These are phyloP conservation scores for Aptenodytes patagonicus DNA, from an alignment of 2,113 vertebrate species.

Conservation along the genomic window DNA sequence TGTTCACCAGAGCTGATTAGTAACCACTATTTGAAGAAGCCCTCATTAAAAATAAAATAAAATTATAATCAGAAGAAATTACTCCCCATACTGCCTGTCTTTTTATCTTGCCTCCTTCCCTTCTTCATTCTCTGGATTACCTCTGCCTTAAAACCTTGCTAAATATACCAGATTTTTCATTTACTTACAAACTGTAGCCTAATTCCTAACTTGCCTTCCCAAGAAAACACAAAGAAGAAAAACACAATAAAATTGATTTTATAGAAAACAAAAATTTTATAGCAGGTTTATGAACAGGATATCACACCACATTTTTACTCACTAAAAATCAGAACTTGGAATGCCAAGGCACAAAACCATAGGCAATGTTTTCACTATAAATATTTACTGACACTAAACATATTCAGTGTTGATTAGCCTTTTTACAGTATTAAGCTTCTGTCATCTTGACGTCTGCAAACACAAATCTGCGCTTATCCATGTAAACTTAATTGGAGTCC, in stretches of 20 bases:
- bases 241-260: not conserved
- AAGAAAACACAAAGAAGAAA: not conserved
- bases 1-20: not conserved
- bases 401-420: conserved; percentile 75
- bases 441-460: conserved; percentile 67
- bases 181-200: not conserved
- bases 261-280: not conserved
- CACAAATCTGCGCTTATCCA: conserved; percentile 68
- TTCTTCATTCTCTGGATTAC: not conserved
- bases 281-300: not conserved
- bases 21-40: not conserved
- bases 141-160: not conserved
- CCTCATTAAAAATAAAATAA: not conserved
- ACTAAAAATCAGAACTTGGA: conserved; percentile 34
- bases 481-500: conserved; percentile 70
- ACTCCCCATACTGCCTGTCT: not conserved
- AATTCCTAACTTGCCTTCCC: not conserved
- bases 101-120: not conserved
- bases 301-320: conserved; percentile 1
- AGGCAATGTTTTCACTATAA: conserved; percentile 51
- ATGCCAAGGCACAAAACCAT: conserved; percentile 30
- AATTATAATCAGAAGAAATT: not conserved
- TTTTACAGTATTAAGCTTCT: conserved; percentile 73
- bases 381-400: conserved; percentile 74
- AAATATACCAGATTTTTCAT: not conserved